Conservation (phyloP, 92 coral and sea anemone species). For the Palythoa grandis region DNA sequence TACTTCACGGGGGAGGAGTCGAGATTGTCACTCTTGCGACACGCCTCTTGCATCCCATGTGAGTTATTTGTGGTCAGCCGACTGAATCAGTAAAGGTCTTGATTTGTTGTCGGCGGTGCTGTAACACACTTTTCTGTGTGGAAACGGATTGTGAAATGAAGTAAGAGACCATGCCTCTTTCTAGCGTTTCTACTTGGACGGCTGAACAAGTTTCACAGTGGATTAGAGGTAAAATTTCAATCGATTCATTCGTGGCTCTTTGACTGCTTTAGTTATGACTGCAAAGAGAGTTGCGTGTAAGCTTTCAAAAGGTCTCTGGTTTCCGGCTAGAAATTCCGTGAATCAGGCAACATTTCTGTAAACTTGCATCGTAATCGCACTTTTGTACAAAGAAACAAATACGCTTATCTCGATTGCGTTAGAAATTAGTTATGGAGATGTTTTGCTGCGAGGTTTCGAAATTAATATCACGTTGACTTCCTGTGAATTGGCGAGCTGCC, state of each 20-base stretch:
- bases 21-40: not conserved
- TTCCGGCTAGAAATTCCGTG: conserved; percentile 17
- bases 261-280: not conserved
- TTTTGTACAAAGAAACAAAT: conserved; percentile 23
- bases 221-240: conserved; percentile 24
- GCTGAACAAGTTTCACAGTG: conserved; percentile 35
- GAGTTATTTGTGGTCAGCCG: conserved; percentile 35
- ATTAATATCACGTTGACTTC: conserved; percentile 8
- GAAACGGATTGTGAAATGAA: conserved; percentile 32
- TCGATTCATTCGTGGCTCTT: not conserved
- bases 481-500: conserved; percentile 20
- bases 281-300: not conserved
- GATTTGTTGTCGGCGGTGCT: not conserved
- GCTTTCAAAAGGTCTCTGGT: not conserved
- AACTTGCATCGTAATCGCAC: conserved; percentile 30
- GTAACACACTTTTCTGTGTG: conserved; percentile 31
- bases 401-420: not conserved
- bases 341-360: conserved; percentile 15
- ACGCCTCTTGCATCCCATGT: conserved; percentile 32
- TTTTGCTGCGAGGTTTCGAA: not conserved
- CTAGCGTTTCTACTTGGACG: conserved; percentile 40
- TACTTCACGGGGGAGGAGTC: conserved; percentile 23
- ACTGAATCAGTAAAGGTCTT: not conserved
- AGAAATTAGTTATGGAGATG: conserved; percentile 5
- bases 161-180: conserved; percentile 34